Conservation (phyloP, 2,797 vertebrate genomes). For the Notolepis coatsorum region DNA sequence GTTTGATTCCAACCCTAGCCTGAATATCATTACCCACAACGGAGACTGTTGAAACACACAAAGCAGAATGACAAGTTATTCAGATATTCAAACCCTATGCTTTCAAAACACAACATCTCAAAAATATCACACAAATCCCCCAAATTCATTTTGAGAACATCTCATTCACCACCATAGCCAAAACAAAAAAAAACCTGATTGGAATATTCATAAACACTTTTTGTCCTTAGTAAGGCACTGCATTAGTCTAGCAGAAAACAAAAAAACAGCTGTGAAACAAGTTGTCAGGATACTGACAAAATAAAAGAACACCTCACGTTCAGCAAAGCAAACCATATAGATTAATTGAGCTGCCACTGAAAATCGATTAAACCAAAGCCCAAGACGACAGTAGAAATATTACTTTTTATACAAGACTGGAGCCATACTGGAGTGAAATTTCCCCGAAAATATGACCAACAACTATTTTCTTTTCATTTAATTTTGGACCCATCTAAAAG, state of each 20-base stretch:
- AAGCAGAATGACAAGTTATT: not conserved
- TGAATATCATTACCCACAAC: slow-evolving; percentile 3
- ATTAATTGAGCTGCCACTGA: slow-evolving; percentile 16
- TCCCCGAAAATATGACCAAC: too few species aligned
- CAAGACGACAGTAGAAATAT: slow-evolving; percentile 11
- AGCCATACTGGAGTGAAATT: too few species aligned
- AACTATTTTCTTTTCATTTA: too few species aligned
- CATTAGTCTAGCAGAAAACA: slow-evolving; percentile 45
- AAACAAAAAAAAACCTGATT: slow-evolving; percentile 25
- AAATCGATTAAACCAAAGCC: slow-evolving; percentile 3
- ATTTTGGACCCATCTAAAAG: too few species aligned
- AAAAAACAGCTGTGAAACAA: not conserved
- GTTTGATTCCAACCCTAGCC: slow-evolving; percentile 35
- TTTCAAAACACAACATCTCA: slow-evolving; percentile 11
- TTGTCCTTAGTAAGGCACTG: slow-evolving; percentile 57
- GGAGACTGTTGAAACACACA: not conserved
- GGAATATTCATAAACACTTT: not conserved
- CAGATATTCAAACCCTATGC: too few species aligned
- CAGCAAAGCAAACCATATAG: not conserved
- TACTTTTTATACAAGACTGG: too few species aligned
- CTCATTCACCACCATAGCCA: slow-evolving; percentile 10
- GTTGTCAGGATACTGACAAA: not conserved
- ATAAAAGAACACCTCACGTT: slow-evolving; percentile 7
- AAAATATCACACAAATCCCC: slow-evolving; percentile 5
- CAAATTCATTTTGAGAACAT: too few species aligned